Conservation (phyloP, 2,113 vertebrate genomes). For the Myrmecophaga tridactyla region DNA sequence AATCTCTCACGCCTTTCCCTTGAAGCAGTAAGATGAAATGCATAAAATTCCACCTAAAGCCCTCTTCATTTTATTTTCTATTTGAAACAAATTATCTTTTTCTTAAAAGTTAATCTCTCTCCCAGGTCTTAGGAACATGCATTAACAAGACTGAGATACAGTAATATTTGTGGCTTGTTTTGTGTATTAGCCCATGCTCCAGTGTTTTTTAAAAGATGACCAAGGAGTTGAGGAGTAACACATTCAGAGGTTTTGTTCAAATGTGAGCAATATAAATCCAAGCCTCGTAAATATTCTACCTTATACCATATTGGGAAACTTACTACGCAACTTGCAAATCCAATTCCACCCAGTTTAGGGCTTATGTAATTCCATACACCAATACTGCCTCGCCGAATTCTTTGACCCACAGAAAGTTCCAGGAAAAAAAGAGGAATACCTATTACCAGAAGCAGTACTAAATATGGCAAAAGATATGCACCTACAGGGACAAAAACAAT, state of each 20-base stretch:
- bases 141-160: background rate
- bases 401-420: slow-evolving; percentile 97
- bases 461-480: slow-evolving; percentile 97
- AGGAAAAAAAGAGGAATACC: slow-evolving; percentile 98
- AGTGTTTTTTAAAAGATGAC: background rate
- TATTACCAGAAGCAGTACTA: slow-evolving; percentile 93
- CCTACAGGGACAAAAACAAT: slow-evolving; percentile 83
- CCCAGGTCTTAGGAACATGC: background rate
- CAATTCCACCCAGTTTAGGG: slow-evolving; percentile 96
- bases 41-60: background rate
- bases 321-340: slow-evolving; percentile 96
- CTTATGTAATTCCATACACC: slow-evolving; percentile 99
- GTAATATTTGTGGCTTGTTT: background rate
- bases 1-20: background rate
- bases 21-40: background rate
- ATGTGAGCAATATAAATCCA: background rate
- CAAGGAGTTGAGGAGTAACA: background rate
- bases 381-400: slow-evolving; percentile 96
- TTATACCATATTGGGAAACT: slow-evolving; percentile 75
- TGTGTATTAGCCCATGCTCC: background rate
- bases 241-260: background rate
- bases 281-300: background rate
- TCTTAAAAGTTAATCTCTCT: background rate
- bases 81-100: slow-evolving; percentile 13
- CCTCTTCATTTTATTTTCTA: background rate